Evolutionary conservation across 2,888 invertebrate species (phyloP), one percentile per base, ranked within the genome.

Genomic region (Macrophya alboannulata): DNA sequence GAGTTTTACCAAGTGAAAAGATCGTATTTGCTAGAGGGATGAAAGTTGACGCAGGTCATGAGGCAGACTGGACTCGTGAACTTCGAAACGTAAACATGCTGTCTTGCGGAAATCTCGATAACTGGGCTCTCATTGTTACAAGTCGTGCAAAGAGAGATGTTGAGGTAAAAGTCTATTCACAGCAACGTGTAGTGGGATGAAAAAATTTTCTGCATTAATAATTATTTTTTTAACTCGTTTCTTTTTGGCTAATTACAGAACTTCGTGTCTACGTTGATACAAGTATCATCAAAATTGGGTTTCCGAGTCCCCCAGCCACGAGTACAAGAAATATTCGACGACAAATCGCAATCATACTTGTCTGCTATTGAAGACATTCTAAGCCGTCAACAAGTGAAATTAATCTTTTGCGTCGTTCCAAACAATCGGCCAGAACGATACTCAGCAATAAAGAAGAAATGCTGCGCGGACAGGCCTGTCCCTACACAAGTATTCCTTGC

Each of bases 391-490:
- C 95, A 95, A 91, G 97, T 97, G 0, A 95, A 95, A 1, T 88
- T 97, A 40, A 94, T 97, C 1, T 92, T 97, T 90, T 95, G 96
- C 85, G 95, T 98, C 0, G 94, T 98, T 0, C 94, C 96, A 0
- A 95, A 95, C 84, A 96, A 96, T 88, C 95, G 96, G 55, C 94
- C 96, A 0, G 98, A 98, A 89, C 94, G 97, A 85, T 95, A 99
- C 90, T 96, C 96, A 83, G 97, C 97, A 0, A 97, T 99, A 12
- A 99, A 99, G 92, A 98, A 98, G 92, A 97, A 97, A 87, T 97
- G 97, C 87, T 96, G 96, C 17, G 95, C 97, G 0, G 97, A 98
- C 88, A 94, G 96, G 55, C 96, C 97, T 0, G 95, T 97, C 3
- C 96, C 97, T 0, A 96, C 96, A 0, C 97, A 97, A 90, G 95